These are phyloP conservation scores for Litocranius walleri DNA, from an alignment of 2,113 vertebrate genomes.

Conservation along the genomic window DNA sequence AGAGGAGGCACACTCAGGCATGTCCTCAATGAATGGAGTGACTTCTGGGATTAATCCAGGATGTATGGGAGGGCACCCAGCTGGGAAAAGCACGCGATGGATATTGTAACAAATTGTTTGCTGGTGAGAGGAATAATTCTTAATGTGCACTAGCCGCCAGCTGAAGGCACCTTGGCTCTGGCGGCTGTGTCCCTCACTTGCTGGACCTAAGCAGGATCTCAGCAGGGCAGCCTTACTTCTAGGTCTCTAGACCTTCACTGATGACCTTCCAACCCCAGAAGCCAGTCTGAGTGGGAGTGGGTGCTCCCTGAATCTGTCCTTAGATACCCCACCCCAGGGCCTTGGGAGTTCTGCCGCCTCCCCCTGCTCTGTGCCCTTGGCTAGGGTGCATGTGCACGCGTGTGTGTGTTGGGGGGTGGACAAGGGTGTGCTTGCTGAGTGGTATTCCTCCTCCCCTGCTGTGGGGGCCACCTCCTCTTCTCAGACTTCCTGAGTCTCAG, in stretches of 20 bases:
- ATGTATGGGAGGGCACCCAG: slow-evolving; percentile 29
- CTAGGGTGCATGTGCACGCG: rapidly evolving
- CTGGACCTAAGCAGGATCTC: slow-evolving; percentile 5
- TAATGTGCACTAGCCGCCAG: slow-evolving; percentile 33
- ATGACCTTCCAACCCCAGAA: neutral
- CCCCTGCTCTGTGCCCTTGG: neutral
- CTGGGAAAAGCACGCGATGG: neutral
- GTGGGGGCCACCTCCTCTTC: neutral
- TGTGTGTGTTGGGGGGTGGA: neutral
- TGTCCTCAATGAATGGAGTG: slow-evolving; percentile 57
- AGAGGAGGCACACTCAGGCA: slow-evolving; percentile 41
- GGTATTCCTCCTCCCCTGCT: neutral
- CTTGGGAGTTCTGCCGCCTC: neutral
- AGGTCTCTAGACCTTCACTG: slow-evolving; percentile 34
- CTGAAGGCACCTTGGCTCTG: slow-evolving; percentile 57
- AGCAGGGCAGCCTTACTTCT: slow-evolving; percentile 44
- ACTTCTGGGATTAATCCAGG: slow-evolving; percentile 19
- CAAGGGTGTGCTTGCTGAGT: neutral
- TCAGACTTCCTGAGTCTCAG: neutral
- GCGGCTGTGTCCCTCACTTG: neutral
- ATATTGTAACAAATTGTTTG: slow-evolving; percentile 51
- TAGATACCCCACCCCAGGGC: neutral
- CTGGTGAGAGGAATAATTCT: slow-evolving; percentile 61
- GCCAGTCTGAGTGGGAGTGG: neutral
- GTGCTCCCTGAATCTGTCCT: slow-evolving; percentile 20